These are phyloP conservation scores for Vanessa tameamea DNA, from an alignment of 1,140 invertebrate species.

Conservation along the genomic window DNA sequence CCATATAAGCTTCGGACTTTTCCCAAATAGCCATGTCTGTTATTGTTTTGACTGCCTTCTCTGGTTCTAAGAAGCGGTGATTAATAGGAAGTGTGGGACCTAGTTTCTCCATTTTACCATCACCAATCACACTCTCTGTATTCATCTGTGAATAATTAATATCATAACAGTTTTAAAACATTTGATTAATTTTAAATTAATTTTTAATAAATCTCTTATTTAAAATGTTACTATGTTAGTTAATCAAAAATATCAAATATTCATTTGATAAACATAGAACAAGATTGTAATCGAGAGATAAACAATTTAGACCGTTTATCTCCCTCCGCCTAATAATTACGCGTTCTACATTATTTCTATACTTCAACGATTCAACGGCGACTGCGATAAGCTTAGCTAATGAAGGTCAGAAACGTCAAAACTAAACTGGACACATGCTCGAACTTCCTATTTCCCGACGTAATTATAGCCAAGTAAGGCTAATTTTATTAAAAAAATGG, in stretches of 20 bases:
- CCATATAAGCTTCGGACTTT: conserved; percentile 91
- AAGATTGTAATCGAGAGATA: conserved; percentile 12
- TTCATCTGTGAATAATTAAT: conserved; percentile 56
- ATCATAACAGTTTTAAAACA: neutral
- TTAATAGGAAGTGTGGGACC: conserved; percentile 51
- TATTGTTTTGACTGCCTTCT: conserved; percentile 85
- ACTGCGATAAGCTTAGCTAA: conserved; percentile 65
- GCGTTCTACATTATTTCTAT: conserved; percentile 20
- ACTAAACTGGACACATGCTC: conserved; percentile 46
- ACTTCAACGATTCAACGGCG: conserved; percentile 18
- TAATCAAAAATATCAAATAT: no score
- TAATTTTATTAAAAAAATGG: conserved; percentile 82
- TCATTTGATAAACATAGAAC: conserved; percentile 16
- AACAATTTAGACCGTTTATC: conserved; percentile 15
- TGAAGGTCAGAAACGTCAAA: conserved; percentile 76
- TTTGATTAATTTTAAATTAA: neutral
- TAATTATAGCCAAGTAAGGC: conserved; percentile 31
- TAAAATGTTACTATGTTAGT: no score
- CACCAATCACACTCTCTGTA: conserved; percentile 57
- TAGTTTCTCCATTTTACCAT: conserved; percentile 51
- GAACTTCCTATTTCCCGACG: conserved; percentile 30
- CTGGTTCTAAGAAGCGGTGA: conserved; percentile 85
- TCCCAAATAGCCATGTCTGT: conserved; percentile 90
- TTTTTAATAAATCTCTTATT: no score
- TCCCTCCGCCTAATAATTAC: conserved; percentile 11